These are phyloP conservation scores for Zoanthus sociatus DNA, from an alignment of 92 coral and sea anemone genomes.

Conservation along the genomic window DNA sequence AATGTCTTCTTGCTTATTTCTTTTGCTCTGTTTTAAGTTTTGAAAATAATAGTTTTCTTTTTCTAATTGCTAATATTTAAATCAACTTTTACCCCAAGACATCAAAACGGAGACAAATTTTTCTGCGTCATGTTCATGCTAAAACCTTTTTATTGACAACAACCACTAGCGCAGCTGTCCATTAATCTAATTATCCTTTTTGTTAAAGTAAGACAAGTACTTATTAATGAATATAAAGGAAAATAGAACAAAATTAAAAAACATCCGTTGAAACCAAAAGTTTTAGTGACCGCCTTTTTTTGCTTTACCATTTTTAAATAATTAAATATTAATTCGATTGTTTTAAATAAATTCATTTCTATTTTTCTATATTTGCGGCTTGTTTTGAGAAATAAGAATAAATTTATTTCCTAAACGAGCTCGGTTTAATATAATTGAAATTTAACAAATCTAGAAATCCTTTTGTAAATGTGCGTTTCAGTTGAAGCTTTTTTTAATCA, in stretches of 20 bases:
- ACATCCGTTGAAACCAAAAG: constrained; percentile 20
- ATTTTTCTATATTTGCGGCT: neutral
- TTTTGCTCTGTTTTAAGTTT: neutral
- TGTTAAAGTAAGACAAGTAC: neutral
- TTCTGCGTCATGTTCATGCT: neutral
- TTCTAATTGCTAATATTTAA: too few species aligned
- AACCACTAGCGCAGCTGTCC: constrained; percentile 24
- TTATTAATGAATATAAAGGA: neutral
- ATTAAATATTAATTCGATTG: neutral
- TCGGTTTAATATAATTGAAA: neutral
- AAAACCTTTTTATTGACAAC: neutral
- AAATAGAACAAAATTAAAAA: neutral
- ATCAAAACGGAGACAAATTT: neutral
- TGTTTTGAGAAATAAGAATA: neutral
- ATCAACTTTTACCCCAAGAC: neutral
- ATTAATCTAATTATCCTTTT: constrained; percentile 23
- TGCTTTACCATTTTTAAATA: neutral
- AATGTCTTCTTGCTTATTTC: neutral
- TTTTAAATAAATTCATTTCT: neutral
- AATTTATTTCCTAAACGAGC: neutral
- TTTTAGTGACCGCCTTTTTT: neutral
- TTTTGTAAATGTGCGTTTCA: neutral
- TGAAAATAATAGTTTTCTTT: neutral
- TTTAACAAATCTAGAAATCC: neutral
- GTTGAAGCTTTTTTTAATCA: too few species aligned